Conservation (phyloP, 2,888 invertebrate genomes). For the Megamerina dolium region DNA sequence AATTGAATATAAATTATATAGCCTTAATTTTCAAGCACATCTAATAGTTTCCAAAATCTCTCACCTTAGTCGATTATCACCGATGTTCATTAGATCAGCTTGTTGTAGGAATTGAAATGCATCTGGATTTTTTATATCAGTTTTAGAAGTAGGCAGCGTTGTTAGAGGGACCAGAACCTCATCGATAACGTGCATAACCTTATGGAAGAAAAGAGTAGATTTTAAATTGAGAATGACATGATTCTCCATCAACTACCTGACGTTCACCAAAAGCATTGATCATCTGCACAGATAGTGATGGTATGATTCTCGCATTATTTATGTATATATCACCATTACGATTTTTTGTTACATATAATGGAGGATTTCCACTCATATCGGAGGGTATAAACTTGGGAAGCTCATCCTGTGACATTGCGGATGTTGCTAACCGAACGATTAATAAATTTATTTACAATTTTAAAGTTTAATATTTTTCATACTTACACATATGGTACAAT, state of each 20-base stretch:
- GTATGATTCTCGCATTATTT: slow-evolving; percentile 76
- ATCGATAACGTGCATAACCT: slow-evolving; percentile 84
- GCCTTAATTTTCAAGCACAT: neutral
- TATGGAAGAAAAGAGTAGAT: neutral
- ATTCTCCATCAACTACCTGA: slow-evolving; percentile 52
- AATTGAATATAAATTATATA: neutral
- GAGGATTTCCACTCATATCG: slow-evolving; percentile 78
- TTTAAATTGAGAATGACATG: neutral
- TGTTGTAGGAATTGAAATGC: slow-evolving; percentile 74
- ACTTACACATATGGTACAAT: slow-evolving; percentile 81
- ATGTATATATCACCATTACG: slow-evolving; percentile 69
- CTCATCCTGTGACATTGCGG: slow-evolving; percentile 65
- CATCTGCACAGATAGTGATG: slow-evolving; percentile 62
- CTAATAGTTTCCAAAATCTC: neutral
- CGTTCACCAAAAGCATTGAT: slow-evolving; percentile 55
- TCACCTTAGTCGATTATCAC: slow-evolving; percentile 66
- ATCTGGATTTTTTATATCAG: slow-evolving; percentile 72
- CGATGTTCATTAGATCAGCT: slow-evolving; percentile 70
- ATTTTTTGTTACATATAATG: slow-evolving; percentile 73
- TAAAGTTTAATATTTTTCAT: neutral
- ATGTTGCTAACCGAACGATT: slow-evolving; percentile 74
- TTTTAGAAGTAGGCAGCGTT: slow-evolving; percentile 55
- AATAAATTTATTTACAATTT: slow-evolving; percentile 29
- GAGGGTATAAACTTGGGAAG: slow-evolving; percentile 57
- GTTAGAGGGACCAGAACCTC: slow-evolving; percentile 77